Percentiles rank a stretch among this genome's conserved stretches.
phyloP scores from a whole-genome alignment of 2,797 vertebrate species.

The Enteromius unitaeniatus region DNA sequence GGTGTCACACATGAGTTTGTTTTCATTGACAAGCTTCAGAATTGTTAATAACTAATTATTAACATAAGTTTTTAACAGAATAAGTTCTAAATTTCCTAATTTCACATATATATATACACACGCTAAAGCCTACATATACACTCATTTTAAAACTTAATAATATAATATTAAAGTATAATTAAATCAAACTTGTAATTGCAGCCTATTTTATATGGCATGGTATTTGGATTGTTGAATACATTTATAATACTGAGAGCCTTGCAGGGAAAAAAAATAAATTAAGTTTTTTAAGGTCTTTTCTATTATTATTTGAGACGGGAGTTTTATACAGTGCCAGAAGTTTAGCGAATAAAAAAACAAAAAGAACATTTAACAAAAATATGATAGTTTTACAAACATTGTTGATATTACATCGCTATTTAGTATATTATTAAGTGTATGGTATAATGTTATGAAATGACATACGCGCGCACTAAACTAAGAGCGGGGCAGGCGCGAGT shows the following conservation, averaged over 20 bases:
- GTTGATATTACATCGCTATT: not conserved
- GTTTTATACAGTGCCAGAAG: not conserved
- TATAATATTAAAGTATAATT: not conserved
- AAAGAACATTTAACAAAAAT: not conserved
- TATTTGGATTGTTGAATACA: no score
- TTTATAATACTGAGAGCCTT: not conserved
- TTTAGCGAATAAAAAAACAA: not conserved
- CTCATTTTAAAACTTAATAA: not conserved
- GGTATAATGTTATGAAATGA: not conserved
- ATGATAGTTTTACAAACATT: not conserved
- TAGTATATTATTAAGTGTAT: no score
- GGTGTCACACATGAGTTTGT: not conserved
- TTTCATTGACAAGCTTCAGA: not conserved
- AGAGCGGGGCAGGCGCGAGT: not conserved
- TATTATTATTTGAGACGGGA: not conserved
- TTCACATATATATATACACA: not conserved
- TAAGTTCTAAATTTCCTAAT: not conserved
- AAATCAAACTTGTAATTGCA: no score
- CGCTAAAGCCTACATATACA: not conserved
- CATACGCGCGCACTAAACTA: not conserved
- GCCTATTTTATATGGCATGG: no score
- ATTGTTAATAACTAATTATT: not conserved
- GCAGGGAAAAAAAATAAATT: no score
- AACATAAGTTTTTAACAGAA: not conserved
- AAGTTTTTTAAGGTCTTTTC: not conserved